These are phyloP conservation scores for Elegia similella DNA, from an alignment of 2,888 invertebrate genomes.

Conservation along the genomic window DNA sequence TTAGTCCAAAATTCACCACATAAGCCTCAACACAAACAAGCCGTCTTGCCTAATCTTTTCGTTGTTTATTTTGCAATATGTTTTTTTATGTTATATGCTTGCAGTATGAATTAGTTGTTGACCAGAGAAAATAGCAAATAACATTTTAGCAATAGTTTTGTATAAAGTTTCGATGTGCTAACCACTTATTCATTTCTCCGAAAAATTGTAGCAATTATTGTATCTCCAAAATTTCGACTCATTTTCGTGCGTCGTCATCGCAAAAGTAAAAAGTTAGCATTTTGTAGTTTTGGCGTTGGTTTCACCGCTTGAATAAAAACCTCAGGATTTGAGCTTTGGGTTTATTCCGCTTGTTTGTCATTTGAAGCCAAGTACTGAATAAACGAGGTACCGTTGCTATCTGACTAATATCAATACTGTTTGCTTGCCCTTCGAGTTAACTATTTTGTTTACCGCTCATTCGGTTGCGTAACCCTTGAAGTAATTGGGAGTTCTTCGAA, in stretches of 20 bases:
- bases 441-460: constrained; percentile 51
- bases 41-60: not conserved
- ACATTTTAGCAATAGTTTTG: no score
- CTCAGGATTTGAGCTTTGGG: no score
- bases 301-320: not conserved
- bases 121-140: no score
- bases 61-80: constrained; percentile 1
- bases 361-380: not conserved
- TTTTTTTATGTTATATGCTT: not conserved
- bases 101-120: no score
- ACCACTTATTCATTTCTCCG: no score
- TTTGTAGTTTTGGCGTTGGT: not conserved
- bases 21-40: constrained; percentile 15
- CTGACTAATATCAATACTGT: constrained; percentile 22
- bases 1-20: constrained; percentile 39
- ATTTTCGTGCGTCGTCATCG: no score
- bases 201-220: no score
- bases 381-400: not conserved
- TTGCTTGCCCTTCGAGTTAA: constrained; percentile 50
- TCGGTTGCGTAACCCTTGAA: constrained; percentile 43
- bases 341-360: not conserved
- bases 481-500: not conserved
- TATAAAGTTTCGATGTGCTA: no score
- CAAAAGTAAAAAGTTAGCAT: not conserved
- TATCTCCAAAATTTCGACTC: no score